These are phyloP conservation scores for Fulica atra DNA, from an alignment of 2,113 vertebrate genomes.

Conservation along the genomic window DNA sequence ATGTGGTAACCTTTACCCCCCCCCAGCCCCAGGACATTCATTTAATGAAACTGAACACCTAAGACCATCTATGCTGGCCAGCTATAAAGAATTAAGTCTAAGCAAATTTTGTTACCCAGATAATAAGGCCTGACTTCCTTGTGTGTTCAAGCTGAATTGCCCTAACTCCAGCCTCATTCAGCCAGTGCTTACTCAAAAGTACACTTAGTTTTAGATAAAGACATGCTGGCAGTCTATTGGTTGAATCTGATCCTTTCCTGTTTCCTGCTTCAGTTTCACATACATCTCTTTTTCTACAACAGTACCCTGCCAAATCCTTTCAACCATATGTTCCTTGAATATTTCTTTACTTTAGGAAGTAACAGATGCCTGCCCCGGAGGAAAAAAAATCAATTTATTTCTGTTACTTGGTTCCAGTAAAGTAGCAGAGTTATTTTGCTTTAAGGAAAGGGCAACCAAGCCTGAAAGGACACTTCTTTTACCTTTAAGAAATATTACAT, in stretches of 20 bases:
- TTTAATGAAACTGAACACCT: neutral
- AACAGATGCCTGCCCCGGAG: slow-evolving; percentile 26
- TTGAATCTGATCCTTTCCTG: neutral
- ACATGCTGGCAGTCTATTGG: neutral
- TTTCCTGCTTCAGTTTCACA: slow-evolving; percentile 12
- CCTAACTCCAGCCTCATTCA: neutral
- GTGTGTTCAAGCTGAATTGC: neutral
- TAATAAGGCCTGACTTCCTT: neutral
- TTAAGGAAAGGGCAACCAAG: slow-evolving; percentile 39
- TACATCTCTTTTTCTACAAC: neutral
- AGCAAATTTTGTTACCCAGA: neutral
- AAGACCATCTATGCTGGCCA: neutral
- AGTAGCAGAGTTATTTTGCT: slow-evolving; percentile 15
- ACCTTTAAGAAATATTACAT: slow-evolving; percentile 56
- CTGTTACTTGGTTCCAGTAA: slow-evolving; percentile 49
- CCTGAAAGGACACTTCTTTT: slow-evolving; percentile 44
- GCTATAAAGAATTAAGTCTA: neutral
- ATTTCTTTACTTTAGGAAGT: slow-evolving; percentile 55
- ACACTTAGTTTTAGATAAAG: slow-evolving; percentile 9
- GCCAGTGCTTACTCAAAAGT: neutral
- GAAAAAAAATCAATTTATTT: slow-evolving; percentile 50
- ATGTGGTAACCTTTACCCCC: neutral
- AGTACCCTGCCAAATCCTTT: slow-evolving; percentile 7
- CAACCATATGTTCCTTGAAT: slow-evolving; percentile 37
- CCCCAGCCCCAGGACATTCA: neutral